Percentiles rank a stretch among this genome's conserved stretches.
Conservation (phyloP, 2,113 vertebrate species). For the Dasyprocta punctata region DNA sequence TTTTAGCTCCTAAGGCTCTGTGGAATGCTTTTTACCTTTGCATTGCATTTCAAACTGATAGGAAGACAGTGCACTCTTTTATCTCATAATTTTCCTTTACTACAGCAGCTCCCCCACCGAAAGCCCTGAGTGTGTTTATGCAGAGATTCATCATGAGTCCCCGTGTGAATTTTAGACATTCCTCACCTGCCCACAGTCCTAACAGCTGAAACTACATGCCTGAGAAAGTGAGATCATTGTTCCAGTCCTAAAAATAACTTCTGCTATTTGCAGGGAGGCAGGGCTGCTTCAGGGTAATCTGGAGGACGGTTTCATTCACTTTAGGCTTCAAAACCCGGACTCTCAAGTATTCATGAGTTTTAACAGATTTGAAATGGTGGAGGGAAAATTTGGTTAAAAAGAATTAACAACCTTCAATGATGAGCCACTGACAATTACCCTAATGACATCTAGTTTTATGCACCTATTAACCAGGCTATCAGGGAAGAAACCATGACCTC, state of each 20-base stretch:
- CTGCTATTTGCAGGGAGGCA: constrained; percentile 56
- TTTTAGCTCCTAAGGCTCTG: constrained; percentile 25
- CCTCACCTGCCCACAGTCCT: constrained; percentile 71
- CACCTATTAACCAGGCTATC: constrained; percentile 22
- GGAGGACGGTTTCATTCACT: constrained; percentile 16
- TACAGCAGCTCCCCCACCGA: not conserved
- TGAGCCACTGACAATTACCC: constrained; percentile 31
- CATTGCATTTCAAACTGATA: constrained; percentile 21
- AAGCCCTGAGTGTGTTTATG: constrained; percentile 38
- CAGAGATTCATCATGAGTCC: constrained; percentile 15
- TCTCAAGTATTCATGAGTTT: not conserved
- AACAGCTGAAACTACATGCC: constrained; percentile 71
- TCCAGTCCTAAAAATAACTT: constrained; percentile 73
- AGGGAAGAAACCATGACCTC: constrained; percentile 45
- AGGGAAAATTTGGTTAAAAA: not conserved
- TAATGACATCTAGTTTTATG: constrained; percentile 38
- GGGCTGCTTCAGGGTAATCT: not conserved
- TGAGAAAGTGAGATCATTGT: constrained; percentile 67
- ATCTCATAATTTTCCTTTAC: constrained; percentile 23
- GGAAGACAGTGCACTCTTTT: not conserved
- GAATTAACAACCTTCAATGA: not conserved
- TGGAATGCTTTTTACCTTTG: constrained; percentile 34
- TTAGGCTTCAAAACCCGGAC: constrained; percentile 9
- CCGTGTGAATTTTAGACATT: constrained; percentile 64
- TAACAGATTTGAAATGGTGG: constrained; percentile 17